Evolutionary conservation across 1,140 invertebrate genomes (phyloP).

Genomic region (Drosophila athabasca): DNA sequence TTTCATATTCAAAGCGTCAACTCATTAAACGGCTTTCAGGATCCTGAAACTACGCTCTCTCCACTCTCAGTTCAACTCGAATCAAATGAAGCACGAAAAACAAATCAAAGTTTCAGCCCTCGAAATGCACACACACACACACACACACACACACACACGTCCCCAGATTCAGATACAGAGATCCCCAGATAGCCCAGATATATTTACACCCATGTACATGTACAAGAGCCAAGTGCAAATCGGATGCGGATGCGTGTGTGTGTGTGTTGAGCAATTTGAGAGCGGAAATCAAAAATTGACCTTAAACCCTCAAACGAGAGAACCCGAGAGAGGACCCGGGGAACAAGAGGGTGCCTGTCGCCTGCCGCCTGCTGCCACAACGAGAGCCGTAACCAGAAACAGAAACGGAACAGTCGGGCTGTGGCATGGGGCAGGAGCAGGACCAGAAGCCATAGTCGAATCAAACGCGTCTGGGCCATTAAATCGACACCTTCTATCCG

Average conservation of each 20-base stretch:
- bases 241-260: constrained; percentile 52
- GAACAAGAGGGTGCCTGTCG: background rate
- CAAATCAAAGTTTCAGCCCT: constrained; percentile 70
- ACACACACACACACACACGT: background rate
- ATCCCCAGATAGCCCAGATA: constrained; percentile 18
- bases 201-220: constrained; percentile 26
- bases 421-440: background rate
- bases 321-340: background rate
- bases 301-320: constrained; percentile 55
- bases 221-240: constrained; percentile 47
- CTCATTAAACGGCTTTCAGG: constrained; percentile 69
- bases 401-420: background rate
- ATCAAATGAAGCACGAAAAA: constrained; percentile 80
- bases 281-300: constrained; percentile 82
- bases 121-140: constrained; percentile 8
- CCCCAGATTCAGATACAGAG: constrained; percentile 24
- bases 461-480: constrained; percentile 64
- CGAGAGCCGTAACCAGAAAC: too few species aligned
- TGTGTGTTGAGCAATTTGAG: constrained; percentile 77
- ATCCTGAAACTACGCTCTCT: constrained; percentile 53
- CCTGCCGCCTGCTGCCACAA: too few species aligned
- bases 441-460: constrained; percentile 9
- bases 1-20: constrained; percentile 82
- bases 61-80: constrained; percentile 46
- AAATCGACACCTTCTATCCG: constrained; percentile 72